Percentiles rank a stretch among this genome's conserved stretches.
Evolutionary conservation across 2,888 invertebrate species (phyloP).

Genomic region (Hipparchia sbordonii): DNA sequence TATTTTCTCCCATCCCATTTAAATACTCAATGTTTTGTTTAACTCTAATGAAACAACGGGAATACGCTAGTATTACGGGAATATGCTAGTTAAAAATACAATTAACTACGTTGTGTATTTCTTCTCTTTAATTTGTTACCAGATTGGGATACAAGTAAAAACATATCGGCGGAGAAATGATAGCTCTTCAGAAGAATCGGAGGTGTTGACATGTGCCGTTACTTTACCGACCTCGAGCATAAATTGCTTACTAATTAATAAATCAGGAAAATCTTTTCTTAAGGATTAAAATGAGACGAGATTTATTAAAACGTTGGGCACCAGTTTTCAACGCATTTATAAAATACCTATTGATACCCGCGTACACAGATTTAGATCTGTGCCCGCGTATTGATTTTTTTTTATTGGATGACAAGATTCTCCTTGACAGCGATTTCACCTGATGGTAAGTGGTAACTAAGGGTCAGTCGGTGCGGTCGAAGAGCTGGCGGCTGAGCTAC

Average conservation of each 20-base stretch:
- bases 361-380: too few species aligned
- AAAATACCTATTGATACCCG: too few species aligned
- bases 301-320: background rate
- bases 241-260: slow-evolving; percentile 22
- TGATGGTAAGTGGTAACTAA: too few species aligned
- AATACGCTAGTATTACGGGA: background rate
- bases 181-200: slow-evolving; percentile 18
- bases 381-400: too few species aligned
- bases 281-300: background rate
- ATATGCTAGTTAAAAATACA: slow-evolving; percentile 8
- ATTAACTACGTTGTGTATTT: background rate
- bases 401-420: too few species aligned
- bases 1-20: too few species aligned
- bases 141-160: background rate
- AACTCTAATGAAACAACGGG: background rate
- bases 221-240: slow-evolving; percentile 20
- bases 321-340: too few species aligned
- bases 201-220: slow-evolving; percentile 28
- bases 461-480: too few species aligned
- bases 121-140: slow-evolving; percentile 12
- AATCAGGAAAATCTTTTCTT: background rate
- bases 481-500: too few species aligned
- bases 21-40: background rate
- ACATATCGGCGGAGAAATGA: slow-evolving; percentile 9
- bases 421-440: too few species aligned